A percentile compares a stretch with the other conserved stretches of the same genome.
These are phyloP conservation scores for Nemotelus nigrinus DNA, from an alignment of 2,888 invertebrate species.

Conservation along the genomic window DNA sequence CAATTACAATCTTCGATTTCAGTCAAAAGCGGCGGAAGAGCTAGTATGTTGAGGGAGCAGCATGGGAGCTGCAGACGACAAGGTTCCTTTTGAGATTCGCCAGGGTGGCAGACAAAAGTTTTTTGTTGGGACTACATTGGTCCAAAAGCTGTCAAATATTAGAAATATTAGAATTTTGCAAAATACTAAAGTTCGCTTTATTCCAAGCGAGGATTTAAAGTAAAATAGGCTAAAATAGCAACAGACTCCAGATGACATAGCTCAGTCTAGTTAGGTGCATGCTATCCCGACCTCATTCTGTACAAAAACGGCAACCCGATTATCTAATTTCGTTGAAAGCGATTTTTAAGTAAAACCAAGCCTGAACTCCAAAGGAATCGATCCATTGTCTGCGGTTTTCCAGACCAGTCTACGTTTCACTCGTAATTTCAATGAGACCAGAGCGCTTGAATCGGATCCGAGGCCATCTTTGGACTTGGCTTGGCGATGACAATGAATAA, in stretches of 20 bases:
- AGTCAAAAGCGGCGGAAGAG: constrained; percentile 16
- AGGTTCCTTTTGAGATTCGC: constrained; percentile 4
- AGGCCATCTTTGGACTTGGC: constrained; percentile 6
- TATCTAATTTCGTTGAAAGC: neutral
- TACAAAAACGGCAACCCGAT: neutral
- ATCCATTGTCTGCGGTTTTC: constrained; percentile 43
- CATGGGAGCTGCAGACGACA: constrained; percentile 42
- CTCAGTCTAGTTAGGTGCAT: constrained; percentile 7
- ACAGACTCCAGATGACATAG: no score
- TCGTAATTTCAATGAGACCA: neutral
- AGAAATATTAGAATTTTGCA: no score
- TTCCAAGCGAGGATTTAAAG: no score
- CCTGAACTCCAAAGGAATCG: constrained; percentile 30
- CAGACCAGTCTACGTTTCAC: constrained; percentile 24
- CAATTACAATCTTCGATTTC: constrained; percentile 47
- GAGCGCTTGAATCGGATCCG: neutral
- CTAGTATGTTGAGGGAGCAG: constrained; percentile 29
- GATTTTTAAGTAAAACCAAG: constrained; percentile 18
- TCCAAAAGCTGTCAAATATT: no score
- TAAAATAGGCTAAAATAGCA: no score
- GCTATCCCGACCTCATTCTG: neutral
- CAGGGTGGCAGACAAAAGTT: constrained; percentile 27
- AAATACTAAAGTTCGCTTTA: no score
- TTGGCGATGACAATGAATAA: constrained; percentile 46
- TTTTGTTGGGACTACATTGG: no score